These are phyloP conservation scores for Crematogaster levior DNA, from an alignment of 2,888 invertebrate genomes.

Conservation along the genomic window DNA sequence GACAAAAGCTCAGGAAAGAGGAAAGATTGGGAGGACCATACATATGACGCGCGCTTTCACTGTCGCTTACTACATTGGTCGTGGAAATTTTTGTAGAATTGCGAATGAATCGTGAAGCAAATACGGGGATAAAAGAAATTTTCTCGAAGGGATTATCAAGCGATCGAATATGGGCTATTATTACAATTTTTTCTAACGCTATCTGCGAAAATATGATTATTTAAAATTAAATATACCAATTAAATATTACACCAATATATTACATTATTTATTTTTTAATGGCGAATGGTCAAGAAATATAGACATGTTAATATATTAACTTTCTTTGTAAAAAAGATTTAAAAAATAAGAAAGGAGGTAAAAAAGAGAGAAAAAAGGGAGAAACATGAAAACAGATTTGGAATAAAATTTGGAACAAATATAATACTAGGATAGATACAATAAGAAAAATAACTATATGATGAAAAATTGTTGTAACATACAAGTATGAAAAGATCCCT, in stretches of 20 bases:
- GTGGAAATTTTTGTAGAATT: neutral
- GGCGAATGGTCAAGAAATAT: neutral
- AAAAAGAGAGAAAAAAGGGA: conserved; percentile 29
- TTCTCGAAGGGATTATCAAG: neutral
- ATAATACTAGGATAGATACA: neutral
- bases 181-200: neutral
- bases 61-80: conserved; percentile 16
- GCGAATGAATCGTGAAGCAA: neutral
- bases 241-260: neutral
- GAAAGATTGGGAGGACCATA: conserved; percentile 53
- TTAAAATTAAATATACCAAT: neutral
- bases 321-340: conserved; percentile 19
- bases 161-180: neutral
- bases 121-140: neutral
- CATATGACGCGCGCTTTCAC: conserved; percentile 27
- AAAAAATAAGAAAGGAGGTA: conserved; percentile 57
- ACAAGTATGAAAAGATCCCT: neutral
- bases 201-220: neutral
- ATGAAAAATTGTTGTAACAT: neutral
- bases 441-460: neutral
- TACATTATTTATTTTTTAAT: neutral
- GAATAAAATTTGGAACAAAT: no score
- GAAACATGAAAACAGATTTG: neutral
- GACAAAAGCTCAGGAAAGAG: conserved; percentile 63
- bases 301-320: neutral